Evolutionary conservation across 2,888 invertebrate species (phyloP).

Genomic region (Hydropsyche betteni): DNA sequence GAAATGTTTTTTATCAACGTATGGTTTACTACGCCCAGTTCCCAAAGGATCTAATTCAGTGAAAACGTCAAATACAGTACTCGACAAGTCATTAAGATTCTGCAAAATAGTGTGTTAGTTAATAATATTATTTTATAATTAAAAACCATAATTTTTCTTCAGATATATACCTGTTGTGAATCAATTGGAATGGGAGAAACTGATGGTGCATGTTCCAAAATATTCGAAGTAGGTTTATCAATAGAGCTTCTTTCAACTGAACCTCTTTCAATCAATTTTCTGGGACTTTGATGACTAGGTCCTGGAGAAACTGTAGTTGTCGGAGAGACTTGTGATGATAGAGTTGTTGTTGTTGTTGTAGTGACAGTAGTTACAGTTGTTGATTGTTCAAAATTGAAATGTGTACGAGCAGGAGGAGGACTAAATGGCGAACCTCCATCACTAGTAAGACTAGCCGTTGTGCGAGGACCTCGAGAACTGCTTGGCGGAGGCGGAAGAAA

Average conservation of each 20-base stretch:
- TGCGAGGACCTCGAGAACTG: constrained; percentile 57
- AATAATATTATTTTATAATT: constrained; percentile 10
- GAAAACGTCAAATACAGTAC: constrained; percentile 81
- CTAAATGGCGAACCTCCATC: constrained; percentile 49
- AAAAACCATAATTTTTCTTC: neutral
- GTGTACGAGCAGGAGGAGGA: constrained; percentile 53
- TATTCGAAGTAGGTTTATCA: constrained; percentile 37
- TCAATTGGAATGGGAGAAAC: constrained; percentile 34
- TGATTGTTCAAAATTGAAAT: constrained; percentile 46
- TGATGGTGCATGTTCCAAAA: constrained; percentile 34
- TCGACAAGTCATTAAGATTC: constrained; percentile 54
- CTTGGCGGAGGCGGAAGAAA: constrained; percentile 63
- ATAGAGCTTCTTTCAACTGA: constrained; percentile 39
- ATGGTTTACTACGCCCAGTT: constrained; percentile 90
- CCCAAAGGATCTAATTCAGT: constrained; percentile 93
- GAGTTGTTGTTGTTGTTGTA: neutral
- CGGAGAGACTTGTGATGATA: constrained; percentile 31
- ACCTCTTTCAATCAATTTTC: constrained; percentile 32
- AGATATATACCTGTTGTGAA: constrained; percentile 44
- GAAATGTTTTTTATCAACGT: constrained; percentile 95
- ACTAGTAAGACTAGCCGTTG: constrained; percentile 56
- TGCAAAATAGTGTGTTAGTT: constrained; percentile 21
- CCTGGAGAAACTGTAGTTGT: constrained; percentile 36
- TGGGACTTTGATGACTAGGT: constrained; percentile 41
- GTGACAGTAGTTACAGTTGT: constrained; percentile 40